Conservation (phyloP, 1,140 invertebrate genomes). For the Alviniconcha marisindica region DNA sequence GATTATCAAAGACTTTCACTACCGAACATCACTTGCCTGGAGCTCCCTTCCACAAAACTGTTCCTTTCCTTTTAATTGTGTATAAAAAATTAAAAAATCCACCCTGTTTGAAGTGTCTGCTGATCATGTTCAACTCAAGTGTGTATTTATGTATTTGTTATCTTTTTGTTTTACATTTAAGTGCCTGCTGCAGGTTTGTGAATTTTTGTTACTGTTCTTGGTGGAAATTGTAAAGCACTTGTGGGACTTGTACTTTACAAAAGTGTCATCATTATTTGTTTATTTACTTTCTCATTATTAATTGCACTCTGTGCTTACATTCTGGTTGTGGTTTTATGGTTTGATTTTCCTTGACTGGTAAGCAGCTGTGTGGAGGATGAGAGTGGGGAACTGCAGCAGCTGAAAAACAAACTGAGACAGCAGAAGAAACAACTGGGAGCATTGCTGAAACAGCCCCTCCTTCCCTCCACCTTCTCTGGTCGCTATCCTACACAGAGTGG, state of each 20-base stretch:
- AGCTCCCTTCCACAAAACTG: too few species aligned
- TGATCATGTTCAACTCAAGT: too few species aligned
- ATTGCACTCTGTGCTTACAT: too few species aligned
- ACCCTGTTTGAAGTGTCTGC: too few species aligned
- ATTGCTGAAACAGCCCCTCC: slow-evolving; percentile 81
- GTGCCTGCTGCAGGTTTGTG: neutral
- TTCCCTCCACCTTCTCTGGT: slow-evolving; percentile 83
- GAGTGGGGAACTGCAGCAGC: slow-evolving; percentile 60
- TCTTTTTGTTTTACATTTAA: neutral
- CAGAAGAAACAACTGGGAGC: slow-evolving; percentile 79
- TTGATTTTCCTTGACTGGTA: slow-evolving; percentile 16
- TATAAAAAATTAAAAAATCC: too few species aligned
- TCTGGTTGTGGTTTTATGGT: too few species aligned
- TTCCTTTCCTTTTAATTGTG: too few species aligned
- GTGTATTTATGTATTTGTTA: too few species aligned
- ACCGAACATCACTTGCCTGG: too few species aligned
- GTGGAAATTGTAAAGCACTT: neutral
- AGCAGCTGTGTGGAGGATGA: slow-evolving; percentile 48
- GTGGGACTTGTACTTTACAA: too few species aligned
- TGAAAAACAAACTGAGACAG: slow-evolving; percentile 76
- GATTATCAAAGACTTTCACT: too few species aligned
- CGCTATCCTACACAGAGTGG: slow-evolving; percentile 79
- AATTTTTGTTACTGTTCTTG: neutral
- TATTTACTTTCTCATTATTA: neutral
- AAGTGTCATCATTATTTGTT: neutral